phyloP scores from a whole-genome alignment of 2,113 vertebrate genomes.

The Phylloscopus trochilus region DNA sequence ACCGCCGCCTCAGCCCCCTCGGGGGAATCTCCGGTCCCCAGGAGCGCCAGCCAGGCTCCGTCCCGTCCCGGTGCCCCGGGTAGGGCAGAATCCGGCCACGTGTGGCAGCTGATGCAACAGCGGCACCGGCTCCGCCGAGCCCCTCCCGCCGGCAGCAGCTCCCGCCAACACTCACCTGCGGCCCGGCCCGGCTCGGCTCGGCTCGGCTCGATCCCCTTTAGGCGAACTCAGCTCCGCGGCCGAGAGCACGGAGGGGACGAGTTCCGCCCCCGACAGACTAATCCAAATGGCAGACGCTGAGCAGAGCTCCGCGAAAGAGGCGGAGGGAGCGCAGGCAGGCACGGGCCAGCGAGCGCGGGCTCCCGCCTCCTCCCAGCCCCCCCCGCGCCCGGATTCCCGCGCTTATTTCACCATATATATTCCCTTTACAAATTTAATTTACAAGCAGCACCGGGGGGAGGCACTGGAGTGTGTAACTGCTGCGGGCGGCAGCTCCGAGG shows the following conservation, averaged over 20 bases:
- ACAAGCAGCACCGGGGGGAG: too few species aligned
- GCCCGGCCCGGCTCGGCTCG: too few species aligned
- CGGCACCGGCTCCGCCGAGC: not conserved
- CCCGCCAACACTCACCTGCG: not conserved
- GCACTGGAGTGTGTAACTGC: too few species aligned
- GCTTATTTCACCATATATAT: too few species aligned
- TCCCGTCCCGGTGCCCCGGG: not conserved
- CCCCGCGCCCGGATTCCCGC: rapidly evolving
- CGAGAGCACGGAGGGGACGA: rapidly evolving
- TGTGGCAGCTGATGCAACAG: conserved; percentile 13
- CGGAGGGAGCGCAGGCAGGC: not conserved
- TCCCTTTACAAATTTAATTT: too few species aligned
- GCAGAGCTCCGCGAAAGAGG: too few species aligned
- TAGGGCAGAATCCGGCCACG: not conserved
- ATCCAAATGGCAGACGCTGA: rapidly evolving
- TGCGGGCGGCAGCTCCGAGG: too few species aligned
- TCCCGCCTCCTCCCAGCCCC: too few species aligned
- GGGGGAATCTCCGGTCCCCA: not conserved
- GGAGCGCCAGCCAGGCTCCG: not conserved
- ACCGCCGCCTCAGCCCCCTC: not conserved
- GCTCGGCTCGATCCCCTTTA: too few species aligned
- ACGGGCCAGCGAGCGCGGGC: rapidly evolving
- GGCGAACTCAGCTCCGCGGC: not conserved
- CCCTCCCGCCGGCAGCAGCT: not conserved
- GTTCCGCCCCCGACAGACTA: rapidly evolving